Conservation (phyloP, 1,140 invertebrate species). For the Reticulitermes speratus region DNA sequence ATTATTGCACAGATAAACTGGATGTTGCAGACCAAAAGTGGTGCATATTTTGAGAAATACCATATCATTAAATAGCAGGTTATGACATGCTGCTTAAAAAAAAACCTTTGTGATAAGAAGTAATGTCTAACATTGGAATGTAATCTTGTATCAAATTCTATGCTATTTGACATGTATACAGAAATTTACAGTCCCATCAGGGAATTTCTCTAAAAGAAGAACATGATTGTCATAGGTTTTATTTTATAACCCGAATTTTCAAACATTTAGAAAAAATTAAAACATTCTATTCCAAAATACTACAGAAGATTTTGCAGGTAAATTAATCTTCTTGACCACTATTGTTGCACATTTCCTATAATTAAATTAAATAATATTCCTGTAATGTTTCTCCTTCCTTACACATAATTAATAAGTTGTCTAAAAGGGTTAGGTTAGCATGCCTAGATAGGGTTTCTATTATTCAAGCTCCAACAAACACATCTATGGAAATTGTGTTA, state of each 20-base stretch:
- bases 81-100: neutral
- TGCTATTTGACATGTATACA: no score
- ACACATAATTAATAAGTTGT: neutral
- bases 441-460: neutral
- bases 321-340: neutral
- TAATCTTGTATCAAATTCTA: no score
- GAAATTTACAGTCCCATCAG: neutral
- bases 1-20: neutral
- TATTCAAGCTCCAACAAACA: neutral
- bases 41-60: neutral
- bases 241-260: neutral
- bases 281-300: neutral
- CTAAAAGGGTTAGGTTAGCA: neutral
- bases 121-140: no score
- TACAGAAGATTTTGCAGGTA: neutral
- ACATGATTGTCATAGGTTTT: neutral
- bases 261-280: neutral
- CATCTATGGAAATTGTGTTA: neutral
- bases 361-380: neutral
- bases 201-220: neutral
- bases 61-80: neutral
- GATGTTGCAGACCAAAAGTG: neutral
- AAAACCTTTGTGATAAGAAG: neutral
- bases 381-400: neutral
- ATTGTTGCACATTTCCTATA: neutral